A percentile compares a stretch with the other conserved stretches of the same genome.
Conservation (phyloP, 2,113 vertebrate genomes). For the Triplophysa tibetana region DNA sequence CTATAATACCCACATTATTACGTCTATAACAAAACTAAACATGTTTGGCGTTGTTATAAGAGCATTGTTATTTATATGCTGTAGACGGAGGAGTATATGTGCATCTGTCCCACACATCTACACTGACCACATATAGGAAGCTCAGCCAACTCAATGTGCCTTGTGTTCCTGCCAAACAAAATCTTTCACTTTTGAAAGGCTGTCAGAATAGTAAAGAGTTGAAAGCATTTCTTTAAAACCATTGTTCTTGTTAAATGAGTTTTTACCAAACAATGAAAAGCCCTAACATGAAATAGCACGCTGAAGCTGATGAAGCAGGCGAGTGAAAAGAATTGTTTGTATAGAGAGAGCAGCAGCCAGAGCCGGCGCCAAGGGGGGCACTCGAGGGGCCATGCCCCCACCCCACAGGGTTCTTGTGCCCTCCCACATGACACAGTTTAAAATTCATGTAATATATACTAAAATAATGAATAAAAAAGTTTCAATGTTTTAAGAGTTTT, state of each 20-base stretch:
- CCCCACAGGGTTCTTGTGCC: no score
- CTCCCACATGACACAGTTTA: no score
- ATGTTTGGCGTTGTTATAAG: background rate
- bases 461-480: no score
- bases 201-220: background rate
- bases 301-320: constrained; percentile 4
- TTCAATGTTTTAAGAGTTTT: no score
- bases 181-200: background rate
- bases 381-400: no score
- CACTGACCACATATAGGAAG: background rate
- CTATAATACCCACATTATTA: no score
- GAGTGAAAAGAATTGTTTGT: constrained; percentile 21
- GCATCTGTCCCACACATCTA: background rate
- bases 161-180: no score
- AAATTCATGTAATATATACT: no score
- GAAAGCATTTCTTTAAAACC: background rate
- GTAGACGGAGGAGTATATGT: no score
- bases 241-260: background rate
- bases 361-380: no score
- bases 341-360: background rate
- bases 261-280: background rate
- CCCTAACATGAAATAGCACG: background rate
- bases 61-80: background rate
- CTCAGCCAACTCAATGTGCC: no score
- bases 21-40: no score